These are phyloP conservation scores for Sternotherus odoratus DNA, from an alignment of 2,797 vertebrate genomes.

Conservation along the genomic window DNA sequence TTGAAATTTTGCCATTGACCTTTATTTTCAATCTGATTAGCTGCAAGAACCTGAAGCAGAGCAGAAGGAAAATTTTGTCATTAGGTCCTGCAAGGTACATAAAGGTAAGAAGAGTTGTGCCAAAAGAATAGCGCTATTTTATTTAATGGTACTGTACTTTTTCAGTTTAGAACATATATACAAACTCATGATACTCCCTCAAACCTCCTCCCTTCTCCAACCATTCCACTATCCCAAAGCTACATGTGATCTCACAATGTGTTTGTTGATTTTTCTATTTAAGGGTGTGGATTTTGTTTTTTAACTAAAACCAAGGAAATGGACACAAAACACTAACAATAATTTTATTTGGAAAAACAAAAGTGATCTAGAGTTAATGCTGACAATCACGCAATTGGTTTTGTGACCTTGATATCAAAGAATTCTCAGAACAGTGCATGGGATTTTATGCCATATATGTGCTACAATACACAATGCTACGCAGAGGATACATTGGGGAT, in stretches of 20 bases:
- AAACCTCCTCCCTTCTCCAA: not conserved
- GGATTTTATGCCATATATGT: not conserved
- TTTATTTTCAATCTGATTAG: constrained; percentile 52
- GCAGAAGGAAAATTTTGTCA: not conserved
- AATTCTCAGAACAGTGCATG: constrained; percentile 5
- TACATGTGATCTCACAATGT: not conserved
- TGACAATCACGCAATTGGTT: constrained; percentile 40
- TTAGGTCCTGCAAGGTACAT: not conserved
- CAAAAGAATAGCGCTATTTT: not conserved
- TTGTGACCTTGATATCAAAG: constrained; percentile 28
- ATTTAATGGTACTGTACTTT: accelerated
- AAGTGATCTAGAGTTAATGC: constrained; percentile 19
- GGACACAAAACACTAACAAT: not conserved
- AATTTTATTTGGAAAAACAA: not conserved
- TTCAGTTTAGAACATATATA: not conserved
- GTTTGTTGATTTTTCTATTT: not conserved
- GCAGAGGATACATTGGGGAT: not conserved
- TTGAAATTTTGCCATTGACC: constrained; percentile 51
- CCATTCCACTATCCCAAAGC: not conserved
- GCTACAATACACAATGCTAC: constrained; percentile 24
- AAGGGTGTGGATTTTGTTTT: not conserved
- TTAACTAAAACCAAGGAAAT: not conserved
- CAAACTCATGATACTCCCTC: not conserved
- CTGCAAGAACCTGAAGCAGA: not conserved
- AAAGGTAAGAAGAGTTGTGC: not conserved